Percentiles rank a stretch among this genome's conserved stretches.
phyloP scores from a whole-genome alignment of 2,888 invertebrate species.

The Timandra comae region DNA sequence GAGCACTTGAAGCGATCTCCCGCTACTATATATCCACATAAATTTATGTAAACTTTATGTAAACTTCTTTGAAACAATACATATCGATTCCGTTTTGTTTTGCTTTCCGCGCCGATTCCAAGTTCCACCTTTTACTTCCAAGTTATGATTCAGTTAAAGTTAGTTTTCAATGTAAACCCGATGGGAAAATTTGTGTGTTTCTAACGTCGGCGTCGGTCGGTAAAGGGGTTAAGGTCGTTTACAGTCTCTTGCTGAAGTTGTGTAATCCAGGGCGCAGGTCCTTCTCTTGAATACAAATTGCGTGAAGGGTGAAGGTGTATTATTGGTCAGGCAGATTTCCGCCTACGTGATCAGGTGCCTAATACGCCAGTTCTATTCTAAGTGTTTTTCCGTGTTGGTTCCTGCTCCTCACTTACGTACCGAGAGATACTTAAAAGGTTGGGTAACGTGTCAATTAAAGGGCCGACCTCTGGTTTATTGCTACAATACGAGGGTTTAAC shows the following conservation, averaged over 20 bases:
- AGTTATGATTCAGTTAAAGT: no score
- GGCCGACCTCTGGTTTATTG: conserved; percentile 23
- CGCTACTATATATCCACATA: no score
- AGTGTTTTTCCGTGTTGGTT: conserved; percentile 48
- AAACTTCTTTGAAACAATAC: no score
- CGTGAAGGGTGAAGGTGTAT: conserved; percentile 55
- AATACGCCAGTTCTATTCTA: conserved; percentile 41
- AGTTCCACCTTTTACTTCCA: no score
- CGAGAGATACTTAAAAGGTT: conserved; percentile 30
- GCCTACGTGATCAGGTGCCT: conserved; percentile 47
- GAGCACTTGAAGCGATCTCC: no score
- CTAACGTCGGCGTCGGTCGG: conserved; percentile 36
- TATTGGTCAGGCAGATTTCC: conserved; percentile 64
- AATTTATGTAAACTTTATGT: no score
- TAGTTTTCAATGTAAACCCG: conserved; percentile 26
- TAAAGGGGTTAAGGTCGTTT: conserved; percentile 50
- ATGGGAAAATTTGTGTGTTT: conserved; percentile 25
- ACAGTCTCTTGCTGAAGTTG: conserved; percentile 45
- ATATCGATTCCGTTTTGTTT: no score
- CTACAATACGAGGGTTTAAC: conserved; percentile 19
- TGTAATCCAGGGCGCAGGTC: conserved; percentile 35
- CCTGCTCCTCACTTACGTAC: conserved; percentile 24
- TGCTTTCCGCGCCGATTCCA: no score
- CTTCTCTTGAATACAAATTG: conserved; percentile 50
- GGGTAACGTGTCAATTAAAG: conserved; percentile 36